phyloP scores from a whole-genome alignment of 2,113 vertebrate species.

The Coptodon rendalli region DNA sequence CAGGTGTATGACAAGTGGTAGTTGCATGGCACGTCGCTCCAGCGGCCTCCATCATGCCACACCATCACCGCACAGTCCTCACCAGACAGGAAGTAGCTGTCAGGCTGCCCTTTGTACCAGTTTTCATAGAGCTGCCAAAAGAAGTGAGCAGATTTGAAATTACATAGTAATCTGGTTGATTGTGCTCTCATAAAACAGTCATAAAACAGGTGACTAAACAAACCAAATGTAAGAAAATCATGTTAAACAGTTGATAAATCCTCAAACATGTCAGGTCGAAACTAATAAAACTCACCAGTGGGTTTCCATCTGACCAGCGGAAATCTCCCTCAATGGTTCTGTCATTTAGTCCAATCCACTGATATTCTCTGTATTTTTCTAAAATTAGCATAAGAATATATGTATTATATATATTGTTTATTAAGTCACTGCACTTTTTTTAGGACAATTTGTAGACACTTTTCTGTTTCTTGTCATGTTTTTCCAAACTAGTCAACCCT shows the following conservation, averaged over 20 bases:
- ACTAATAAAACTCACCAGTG: constrained; percentile 76
- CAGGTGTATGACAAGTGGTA: constrained; percentile 96
- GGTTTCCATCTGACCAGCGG: constrained; percentile 90
- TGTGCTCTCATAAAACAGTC: neutral
- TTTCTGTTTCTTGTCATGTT: accelerated
- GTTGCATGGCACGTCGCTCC: constrained; percentile 96
- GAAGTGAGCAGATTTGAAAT: neutral
- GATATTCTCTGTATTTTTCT: constrained; percentile 88
- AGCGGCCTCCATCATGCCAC: constrained; percentile 86
- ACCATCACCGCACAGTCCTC: constrained; percentile 94
- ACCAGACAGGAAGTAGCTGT: constrained; percentile 95
- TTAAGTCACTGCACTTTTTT: neutral
- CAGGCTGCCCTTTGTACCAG: constrained; percentile 88
- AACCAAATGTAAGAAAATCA: neutral
- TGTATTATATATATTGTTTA: neutral
- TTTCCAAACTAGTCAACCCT: accelerated
- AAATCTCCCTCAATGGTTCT: constrained; percentile 91
- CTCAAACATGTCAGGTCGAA: neutral
- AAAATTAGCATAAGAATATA: neutral
- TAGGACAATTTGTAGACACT: neutral
- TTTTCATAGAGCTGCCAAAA: constrained; percentile 85
- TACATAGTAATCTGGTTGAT: neutral
- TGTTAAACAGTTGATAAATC: neutral
- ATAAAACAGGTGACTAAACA: neutral
- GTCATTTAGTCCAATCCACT: constrained; percentile 93